Evolutionary conservation across 2,888 invertebrate genomes (phyloP), one percentile per base, ranked within the genome.

Genomic region (Griposia aprilina): DNA sequence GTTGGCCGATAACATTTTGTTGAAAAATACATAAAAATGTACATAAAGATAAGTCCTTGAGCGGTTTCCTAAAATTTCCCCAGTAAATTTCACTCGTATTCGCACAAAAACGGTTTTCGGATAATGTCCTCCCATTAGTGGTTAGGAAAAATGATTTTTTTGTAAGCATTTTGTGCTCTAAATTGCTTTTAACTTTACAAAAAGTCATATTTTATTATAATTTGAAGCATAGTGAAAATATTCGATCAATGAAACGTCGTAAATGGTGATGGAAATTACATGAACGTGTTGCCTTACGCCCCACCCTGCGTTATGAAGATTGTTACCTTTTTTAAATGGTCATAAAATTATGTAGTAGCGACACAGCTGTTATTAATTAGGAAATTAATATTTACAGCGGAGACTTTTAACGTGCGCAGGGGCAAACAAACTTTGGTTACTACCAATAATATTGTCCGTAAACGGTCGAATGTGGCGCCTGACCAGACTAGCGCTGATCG

Each of bases 31-130:
- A 93, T 95, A 94, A 96, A 94, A 95, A 92, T 93, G 90, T 93
- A 93, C 94, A 94, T 95, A 95, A 95, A 95, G 94, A 95, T 95
- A 95, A 95, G 92, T 93, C 92, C 87, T 90, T 87, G 91, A 89
- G 91, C 89, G 83, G 89, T 93, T 91, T 91, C 91, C 92, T 91
- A 92, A 94, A 95, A 94, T 93, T 93, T 92, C 86, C 88, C 87
- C 92, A 92, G 93, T 94, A 93, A 94, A 94, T 94, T 94, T 94
- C 93, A 92, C 92, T 93, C 92, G 89, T 88, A 93, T 94, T 94
- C 93, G 89, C 90, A 90, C 92, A 93, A 93, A 94, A 95, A 93
- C 93, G 93, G 91, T 93, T 94, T 95, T 94, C 91, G 91, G 93
- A 95, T 95, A 95, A 95, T 94, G 93, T 93, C 89, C 90, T 87